Percentiles rank a stretch among this genome's conserved stretches.
phyloP scores from a whole-genome alignment of 2,113 vertebrate species.

The Gymnobelideus leadbeateri region DNA sequence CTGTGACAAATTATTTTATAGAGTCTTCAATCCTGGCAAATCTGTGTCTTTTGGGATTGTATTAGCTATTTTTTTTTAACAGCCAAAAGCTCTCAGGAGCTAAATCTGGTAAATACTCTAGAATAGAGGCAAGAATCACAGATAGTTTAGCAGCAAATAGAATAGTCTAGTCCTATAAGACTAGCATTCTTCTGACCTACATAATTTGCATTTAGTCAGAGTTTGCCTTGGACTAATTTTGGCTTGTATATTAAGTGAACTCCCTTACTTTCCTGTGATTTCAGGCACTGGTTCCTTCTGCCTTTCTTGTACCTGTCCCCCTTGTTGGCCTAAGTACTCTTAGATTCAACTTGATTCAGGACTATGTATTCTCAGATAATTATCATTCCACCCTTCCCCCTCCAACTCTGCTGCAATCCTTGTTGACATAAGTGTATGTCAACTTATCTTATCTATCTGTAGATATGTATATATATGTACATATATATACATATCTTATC shows the following conservation, averaged over 20 bases:
- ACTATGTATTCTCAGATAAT: not conserved
- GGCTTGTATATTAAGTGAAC: not conserved
- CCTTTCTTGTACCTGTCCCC: not conserved
- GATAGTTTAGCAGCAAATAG: not conserved
- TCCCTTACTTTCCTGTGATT: not conserved
- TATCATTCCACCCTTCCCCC: fast-evolving
- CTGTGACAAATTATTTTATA: not conserved
- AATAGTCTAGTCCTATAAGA: not conserved
- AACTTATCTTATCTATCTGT: not conserved
- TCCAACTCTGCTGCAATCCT: too few species aligned
- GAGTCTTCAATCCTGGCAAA: not conserved
- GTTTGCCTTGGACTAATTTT: not conserved
- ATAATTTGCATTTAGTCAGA: not conserved
- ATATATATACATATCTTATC: too few species aligned
- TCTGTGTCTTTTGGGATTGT: not conserved
- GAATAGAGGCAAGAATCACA: not conserved
- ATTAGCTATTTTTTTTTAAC: not conserved
- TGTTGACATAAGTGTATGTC: not conserved
- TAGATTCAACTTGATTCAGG: not conserved
- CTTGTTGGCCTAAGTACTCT: not conserved
- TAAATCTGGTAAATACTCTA: not conserved
- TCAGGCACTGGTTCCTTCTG: not conserved
- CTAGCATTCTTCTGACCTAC: not conserved
- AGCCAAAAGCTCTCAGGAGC: not conserved
- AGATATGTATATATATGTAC: too few species aligned